Base-by-base conservation (phyloP, 2,113 vertebrate genomes). In the Eonycteris spelaea region DNA sequence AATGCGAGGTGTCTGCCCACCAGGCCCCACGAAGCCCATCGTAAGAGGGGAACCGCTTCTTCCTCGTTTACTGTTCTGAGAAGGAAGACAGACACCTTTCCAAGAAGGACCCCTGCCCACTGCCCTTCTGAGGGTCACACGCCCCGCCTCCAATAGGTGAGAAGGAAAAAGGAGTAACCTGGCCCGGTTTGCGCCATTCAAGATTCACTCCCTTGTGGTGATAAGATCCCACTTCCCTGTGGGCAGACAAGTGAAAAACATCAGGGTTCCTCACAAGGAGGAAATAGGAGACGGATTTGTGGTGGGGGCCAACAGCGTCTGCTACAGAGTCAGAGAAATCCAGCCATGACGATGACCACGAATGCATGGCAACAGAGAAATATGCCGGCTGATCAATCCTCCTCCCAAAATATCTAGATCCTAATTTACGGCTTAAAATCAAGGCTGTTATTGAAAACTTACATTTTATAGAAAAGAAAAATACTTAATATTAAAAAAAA, bases 391-490 rank as follows among this genome's bases (percentile, higher is more conserved):
- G 33, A 53, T 9, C 11, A 9, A 12, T 22, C 53, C 63, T 91
- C 55, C 35, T 10, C 35, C 28, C 15, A 38, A 67, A 78, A 79
- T 43, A 92, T 7, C 67, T 57, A 91, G 16, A 75, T 55, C 51
- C 59, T 21, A 16, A 33, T 59, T 75, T 71, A 74, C 13, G 59
- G 28, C 73, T 94, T 65, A 84, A 96, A 74, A 85, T 90, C 74
- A 77, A 95, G 24, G 35, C 5, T 77, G 45, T 48, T 70, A 95
- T 92, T 97, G 96, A 91, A 74, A 86, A 45, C 30, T 86, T 86
- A 92, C 43, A 57, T 91, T 96, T 57, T 40, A 87, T 57, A 74
- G 57, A 87, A 97, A 95, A 77, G 16, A 68, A 80, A 79, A 68
- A 48, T 14, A 33, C 33, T 61, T 18, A 90, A 21, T 53, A 61